Evolutionary conservation across 2,113 vertebrate species (phyloP).

Genomic region (Puma concolor): DNA sequence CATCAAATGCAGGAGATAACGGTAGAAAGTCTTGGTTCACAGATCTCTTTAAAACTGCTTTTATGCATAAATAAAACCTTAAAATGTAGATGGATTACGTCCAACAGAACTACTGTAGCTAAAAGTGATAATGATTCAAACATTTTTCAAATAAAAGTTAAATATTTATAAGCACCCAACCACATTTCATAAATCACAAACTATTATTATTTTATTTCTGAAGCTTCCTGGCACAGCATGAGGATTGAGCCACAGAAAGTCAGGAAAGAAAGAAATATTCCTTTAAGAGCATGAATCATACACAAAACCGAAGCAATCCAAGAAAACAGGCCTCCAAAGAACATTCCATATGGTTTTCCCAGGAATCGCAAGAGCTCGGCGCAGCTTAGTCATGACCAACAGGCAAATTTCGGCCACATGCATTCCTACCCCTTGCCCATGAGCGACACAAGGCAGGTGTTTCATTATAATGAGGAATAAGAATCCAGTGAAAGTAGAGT

Average conservation of each 20-base stretch:
- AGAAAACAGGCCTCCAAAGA: slow-evolving; percentile 81
- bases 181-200: slow-evolving; percentile 92
- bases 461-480: slow-evolving; percentile 85
- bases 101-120: slow-evolving; percentile 90
- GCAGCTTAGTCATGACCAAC: slow-evolving; percentile 80
- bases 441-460: slow-evolving; percentile 87
- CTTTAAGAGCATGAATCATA: slow-evolving; percentile 86
- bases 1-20: slow-evolving; percentile 83
- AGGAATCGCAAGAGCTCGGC: slow-evolving; percentile 76
- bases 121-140: slow-evolving; percentile 92
- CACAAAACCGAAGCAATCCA: slow-evolving; percentile 81
- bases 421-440: slow-evolving; percentile 80
- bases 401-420: slow-evolving; percentile 82
- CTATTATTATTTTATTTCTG: slow-evolving; percentile 92
- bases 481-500: slow-evolving; percentile 86
- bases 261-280: slow-evolving; percentile 83
- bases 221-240: slow-evolving; percentile 88
- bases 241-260: slow-evolving; percentile 85
- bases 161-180: slow-evolving; percentile 92
- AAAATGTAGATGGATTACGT: slow-evolving; percentile 89
- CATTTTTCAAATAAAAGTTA: slow-evolving; percentile 93
- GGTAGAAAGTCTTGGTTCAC: slow-evolving; percentile 78
- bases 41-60: slow-evolving; percentile 87
- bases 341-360: slow-evolving; percentile 82
- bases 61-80: slow-evolving; percentile 90